Base-by-base conservation (phyloP, 2,113 vertebrate species). In the Antechinus flavipes region DNA sequence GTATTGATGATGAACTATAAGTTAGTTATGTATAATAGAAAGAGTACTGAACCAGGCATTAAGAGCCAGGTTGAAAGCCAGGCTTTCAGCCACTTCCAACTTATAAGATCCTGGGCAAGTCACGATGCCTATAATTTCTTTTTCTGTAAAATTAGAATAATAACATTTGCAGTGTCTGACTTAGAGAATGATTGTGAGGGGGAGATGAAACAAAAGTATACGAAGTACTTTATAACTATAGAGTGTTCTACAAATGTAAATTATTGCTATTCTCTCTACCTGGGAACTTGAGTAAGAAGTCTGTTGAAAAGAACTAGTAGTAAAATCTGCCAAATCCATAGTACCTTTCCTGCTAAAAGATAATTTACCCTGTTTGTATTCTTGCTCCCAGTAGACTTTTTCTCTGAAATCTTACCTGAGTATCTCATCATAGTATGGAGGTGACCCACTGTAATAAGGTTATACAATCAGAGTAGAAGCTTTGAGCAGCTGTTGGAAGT, bases 321-420 rank as follows among this genome's bases (percentile, higher is more conserved):
- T 96, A 53, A 97, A 94, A 25, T 89, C 93, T 94, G 52, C 55
- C 26, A 89, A 93, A 6, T 97, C 91, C 92, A 68, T 96, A 91
- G 9, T 50, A 49, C 25, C 94, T 19, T 47, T 55, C 16, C 61
- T 95, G 0, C 56, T 93, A 92, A 11, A 24, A 12, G 76, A 52
- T 56, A 54, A 30, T 4, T 93, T 95, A 54, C 8, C 54, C 52
- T 92, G 95, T 96, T 93, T 92, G 92, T 94, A 42, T 93, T 95
- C 68, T 76, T 22, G 94, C 92, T 61, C 5, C 27, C 54, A 50
- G 46, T 61, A 95, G 91, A 10, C 68, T 96, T 94, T 19, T 68
- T 35, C 61, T 16, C 35, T 76, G 6, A 22, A 35, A 6, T 76
- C 68, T 76, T 42, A 76, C 35, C 22, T 76, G 68, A 76, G n/a